Evolutionary conservation across 92 coral and sea anemone genomes (phyloP), one percentile per base, ranked within the genome.

Genomic region (Actinostola sp.): DNA sequence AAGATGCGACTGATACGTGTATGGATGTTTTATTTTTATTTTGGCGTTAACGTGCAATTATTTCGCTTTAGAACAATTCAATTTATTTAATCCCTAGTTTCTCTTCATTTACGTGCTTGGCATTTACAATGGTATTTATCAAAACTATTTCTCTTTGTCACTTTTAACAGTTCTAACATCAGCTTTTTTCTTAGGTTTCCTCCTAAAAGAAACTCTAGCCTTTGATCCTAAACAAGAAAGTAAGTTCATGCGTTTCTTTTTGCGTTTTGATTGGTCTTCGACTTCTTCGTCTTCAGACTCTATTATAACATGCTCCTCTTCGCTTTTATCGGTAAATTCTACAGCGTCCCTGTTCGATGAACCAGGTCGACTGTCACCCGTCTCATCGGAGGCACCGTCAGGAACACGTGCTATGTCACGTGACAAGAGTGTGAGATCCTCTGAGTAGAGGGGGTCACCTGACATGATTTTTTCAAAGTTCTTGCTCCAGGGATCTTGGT

Each of bases 381-480:
- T n/a, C n/a, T 34, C 78, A 13, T 50, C 30, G 35, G 90, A 86
- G 19, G 90, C 90, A 15, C 90, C 90, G 60, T 86, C 90, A 19
- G 90, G 63, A 27, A 27, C 81, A 80, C 90, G 90, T 67, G 82
- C 33, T 24, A 56, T 23, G 5, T 54, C 61, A 26, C 73, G 83
- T 3, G 45, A n/a, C n/a, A n/a, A n/a, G n/a, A n/a, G n/a, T n/a
- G n/a, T 35, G 35, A 63, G 67, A 39, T 56, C 70, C n/a, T 52
- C 73, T 30, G 72, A 58, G 32, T 21, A 67, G 26, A 61, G 28
- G 17, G 72, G 45, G 8, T 85, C 59, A 17, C 44, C 41, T 35
- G 81, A 75, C 35, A 70, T 64, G 38, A 75, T 65, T 21, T 52
- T 70, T 38, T 74, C 73, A 19, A 73, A 48, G 25, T 25, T 34